A percentile compares a stretch with the other conserved stretches of the same genome.
Evolutionary conservation across 1,140 invertebrate species (phyloP).

Genomic region (Aphidius gifuensis): DNA sequence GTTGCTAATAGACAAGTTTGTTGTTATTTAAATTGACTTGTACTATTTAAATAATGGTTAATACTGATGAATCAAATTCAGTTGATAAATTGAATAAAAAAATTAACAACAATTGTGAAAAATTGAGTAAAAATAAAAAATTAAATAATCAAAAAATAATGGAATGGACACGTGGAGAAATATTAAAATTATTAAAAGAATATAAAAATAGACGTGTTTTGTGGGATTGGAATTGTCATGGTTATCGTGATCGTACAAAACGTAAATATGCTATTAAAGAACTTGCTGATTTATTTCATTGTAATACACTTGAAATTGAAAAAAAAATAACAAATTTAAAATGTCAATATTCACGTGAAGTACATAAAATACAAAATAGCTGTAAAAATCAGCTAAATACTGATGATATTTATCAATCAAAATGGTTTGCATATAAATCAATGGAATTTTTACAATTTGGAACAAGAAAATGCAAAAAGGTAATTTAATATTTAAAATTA

Average conservation of each 20-base stretch:
- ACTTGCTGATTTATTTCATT: conserved; percentile 51
- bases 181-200: conserved; percentile 51
- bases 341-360: conserved; percentile 54
- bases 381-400: conserved; percentile 29
- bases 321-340: conserved; percentile 56
- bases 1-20: no score
- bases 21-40: no score
- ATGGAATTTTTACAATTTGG: conserved; percentile 42
- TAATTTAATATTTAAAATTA: conserved; percentile 11
- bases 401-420: conserved; percentile 40
- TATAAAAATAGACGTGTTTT: conserved; percentile 53
- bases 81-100: no score
- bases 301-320: conserved; percentile 54
- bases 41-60: no score
- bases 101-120: background rate
- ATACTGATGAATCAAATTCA: no score
- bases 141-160: conserved; percentile 42
- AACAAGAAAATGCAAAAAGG: conserved; percentile 38
- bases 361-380: conserved; percentile 49
- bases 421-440: conserved; percentile 42
- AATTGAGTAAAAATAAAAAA: conserved; percentile 1
- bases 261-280: conserved; percentile 53
- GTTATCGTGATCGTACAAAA: conserved; percentile 52
- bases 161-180: conserved; percentile 55
- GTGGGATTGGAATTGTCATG: conserved; percentile 54